Evolutionary conservation across 2,113 vertebrate genomes (phyloP), one percentile per base, ranked within the genome.

Genomic region (Phasianus colchicus): DNA sequence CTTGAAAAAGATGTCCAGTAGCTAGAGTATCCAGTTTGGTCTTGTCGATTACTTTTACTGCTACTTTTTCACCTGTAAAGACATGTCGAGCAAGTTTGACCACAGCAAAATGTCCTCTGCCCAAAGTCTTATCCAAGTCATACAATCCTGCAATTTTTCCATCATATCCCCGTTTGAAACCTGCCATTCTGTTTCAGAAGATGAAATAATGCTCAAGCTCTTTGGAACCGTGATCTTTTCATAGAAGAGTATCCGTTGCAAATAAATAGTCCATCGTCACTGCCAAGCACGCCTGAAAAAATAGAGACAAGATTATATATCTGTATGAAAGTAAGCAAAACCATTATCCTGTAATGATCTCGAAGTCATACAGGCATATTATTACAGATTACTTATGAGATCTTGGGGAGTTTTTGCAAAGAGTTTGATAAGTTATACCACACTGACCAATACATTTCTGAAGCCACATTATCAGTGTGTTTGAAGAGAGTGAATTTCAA

Each of bases 11-110:
- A 92, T 99, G 99, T 4, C 99, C 99, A 2, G 99, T 99, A 42
- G 99, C 99, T 0, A 99, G 97, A 6, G 98, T 98, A 98, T 99
- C 99, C 89, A 99, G 96, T 96, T 99, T 99, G 54, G 99, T 99
- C 98, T 99, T 99, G 97, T 99, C 99, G 38, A 99, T 99, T 38
- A 99, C 99, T 96, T 99, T 99, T 13, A 99, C 99, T 4, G 99
- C 99, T 96, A 99, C 99, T 94, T 99, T 99, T 96, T 99, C 99
- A 65, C 99, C 99, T 13, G 99, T 99, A 70, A 99, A 99, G 94
- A 99, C 99, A 36, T 99, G 99, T 43, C 99, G 98, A 24, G 99
- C 99, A 87, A 99, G 98, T 94, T 99, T 99, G 92, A 99, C 99
- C 90, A 99, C 99, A 7, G 99, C 99, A 85, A 99, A 99, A 93